These are phyloP conservation scores for Sylvilagus bachmani DNA, from an alignment of 2,113 vertebrate genomes.

Conservation along the genomic window DNA sequence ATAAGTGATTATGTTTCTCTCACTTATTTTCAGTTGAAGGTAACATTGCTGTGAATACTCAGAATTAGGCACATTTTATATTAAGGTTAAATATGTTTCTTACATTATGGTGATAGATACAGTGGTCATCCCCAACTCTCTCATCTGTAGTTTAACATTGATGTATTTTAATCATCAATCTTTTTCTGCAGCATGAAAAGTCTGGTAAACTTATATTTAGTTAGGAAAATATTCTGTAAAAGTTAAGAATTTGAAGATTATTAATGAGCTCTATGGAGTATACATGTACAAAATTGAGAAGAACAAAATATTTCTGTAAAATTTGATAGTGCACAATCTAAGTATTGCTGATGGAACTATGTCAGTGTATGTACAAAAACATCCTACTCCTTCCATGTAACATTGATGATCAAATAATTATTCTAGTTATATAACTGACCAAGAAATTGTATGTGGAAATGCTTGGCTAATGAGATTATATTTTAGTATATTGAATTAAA, in stretches of 20 bases:
- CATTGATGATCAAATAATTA: not conserved
- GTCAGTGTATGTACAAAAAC: not conserved
- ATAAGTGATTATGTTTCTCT: not conserved
- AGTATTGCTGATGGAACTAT: not conserved
- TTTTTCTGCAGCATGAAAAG: not conserved
- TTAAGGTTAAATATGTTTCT: constrained; percentile 63
- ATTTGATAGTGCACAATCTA: constrained; percentile 5
- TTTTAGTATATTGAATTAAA: constrained; percentile 31
- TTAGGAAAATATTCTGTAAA: not conserved
- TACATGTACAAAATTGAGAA: constrained; percentile 46
- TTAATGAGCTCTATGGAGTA: constrained; percentile 20
- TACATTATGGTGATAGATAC: not conserved
- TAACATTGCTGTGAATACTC: constrained; percentile 20
- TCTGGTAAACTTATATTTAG: not conserved
- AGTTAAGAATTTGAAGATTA: constrained; percentile 35
- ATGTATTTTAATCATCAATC: constrained; percentile 9
- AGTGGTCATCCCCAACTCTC: not conserved
- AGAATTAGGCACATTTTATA: constrained; percentile 3
- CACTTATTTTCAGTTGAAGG: constrained; percentile 36
- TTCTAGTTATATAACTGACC: constrained; percentile 25
- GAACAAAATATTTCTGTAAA: not conserved
- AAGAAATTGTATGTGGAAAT: constrained; percentile 38
- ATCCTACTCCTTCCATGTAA: not conserved
- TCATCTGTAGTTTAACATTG: not conserved
- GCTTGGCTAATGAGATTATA: not conserved